A percentile compares a stretch with the other conserved stretches of the same genome.
Evolutionary conservation across 2,797 vertebrate species (phyloP).

Genomic region (Gephyroberyx darwinii): DNA sequence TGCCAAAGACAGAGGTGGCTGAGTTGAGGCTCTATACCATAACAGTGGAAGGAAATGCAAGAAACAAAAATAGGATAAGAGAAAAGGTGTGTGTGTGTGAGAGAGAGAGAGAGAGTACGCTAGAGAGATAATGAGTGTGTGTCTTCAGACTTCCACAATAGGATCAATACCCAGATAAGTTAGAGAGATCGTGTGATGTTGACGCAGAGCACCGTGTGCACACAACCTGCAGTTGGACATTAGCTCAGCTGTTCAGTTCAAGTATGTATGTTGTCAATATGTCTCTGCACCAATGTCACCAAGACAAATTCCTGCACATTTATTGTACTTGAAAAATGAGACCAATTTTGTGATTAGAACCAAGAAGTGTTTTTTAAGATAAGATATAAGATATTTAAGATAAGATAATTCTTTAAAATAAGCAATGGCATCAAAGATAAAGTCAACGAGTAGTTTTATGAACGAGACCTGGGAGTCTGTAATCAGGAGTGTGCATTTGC

Average conservation of each 20-base stretch:
- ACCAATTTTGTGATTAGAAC: too few relatives aligned
- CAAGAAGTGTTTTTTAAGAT: too few relatives aligned
- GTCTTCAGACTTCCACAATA: constrained; percentile 19
- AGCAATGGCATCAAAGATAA: not conserved
- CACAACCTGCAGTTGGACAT: not conserved
- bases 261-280: too few relatives aligned
- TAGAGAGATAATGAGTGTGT: not conserved
- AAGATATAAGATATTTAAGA: too few relatives aligned
- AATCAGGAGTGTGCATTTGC: not conserved
- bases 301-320: too few relatives aligned
- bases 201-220: not conserved
- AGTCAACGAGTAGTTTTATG: not conserved
- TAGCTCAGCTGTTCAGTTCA: too few relatives aligned
- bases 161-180: constrained; percentile 41
- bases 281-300: too few relatives aligned
- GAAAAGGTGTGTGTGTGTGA: not conserved
- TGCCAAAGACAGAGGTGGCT: constrained; percentile 10
- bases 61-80: constrained; percentile 2
- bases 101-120: too few relatives aligned
- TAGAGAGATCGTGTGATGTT: not conserved
- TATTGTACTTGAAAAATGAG: too few relatives aligned
- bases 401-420: too few relatives aligned
- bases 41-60: not conserved
- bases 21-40: not conserved
- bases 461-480: not conserved